These are phyloP conservation scores for Drosophila demipolita DNA, from an alignment of 2,888 invertebrate genomes.

Conservation along the genomic window DNA sequence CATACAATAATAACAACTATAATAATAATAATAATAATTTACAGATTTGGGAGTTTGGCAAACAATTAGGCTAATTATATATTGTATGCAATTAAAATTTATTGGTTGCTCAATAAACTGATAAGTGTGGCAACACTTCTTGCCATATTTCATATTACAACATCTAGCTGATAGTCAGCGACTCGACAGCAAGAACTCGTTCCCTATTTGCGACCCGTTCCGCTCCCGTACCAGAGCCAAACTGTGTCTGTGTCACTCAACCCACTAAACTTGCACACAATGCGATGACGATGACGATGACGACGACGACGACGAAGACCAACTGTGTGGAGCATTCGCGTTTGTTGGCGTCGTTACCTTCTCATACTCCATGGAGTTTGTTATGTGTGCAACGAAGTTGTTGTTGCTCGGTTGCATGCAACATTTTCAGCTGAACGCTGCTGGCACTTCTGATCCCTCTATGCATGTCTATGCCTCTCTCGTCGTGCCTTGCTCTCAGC, in stretches of 20 bases:
- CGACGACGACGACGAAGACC: constrained; percentile 37
- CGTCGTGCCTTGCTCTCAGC: constrained; percentile 25
- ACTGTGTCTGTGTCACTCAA: constrained; percentile 80
- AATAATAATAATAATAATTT: too few species aligned
- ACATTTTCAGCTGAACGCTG: constrained; percentile 44
- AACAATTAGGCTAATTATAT: neutral
- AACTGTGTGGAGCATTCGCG: constrained; percentile 53
- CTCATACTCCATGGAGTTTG: constrained; percentile 10
- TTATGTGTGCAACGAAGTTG: constrained; percentile 5
- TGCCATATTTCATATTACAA: constrained; percentile 38
- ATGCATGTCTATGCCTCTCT: constrained; percentile 14
- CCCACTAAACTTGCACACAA: constrained; percentile 78
- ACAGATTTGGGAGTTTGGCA: neutral
- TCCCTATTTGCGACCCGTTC: constrained; percentile 55
- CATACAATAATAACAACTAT: too few species aligned
- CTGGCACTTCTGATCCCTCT: constrained; percentile 7
- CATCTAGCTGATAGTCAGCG: constrained; percentile 30
- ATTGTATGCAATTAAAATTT: neutral
- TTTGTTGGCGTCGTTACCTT: constrained; percentile 29
- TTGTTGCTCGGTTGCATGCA: constrained; percentile 32
- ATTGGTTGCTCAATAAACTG: neutral
- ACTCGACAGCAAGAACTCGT: constrained; percentile 49
- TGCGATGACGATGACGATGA: constrained; percentile 38
- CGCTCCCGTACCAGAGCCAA: constrained; percentile 63
- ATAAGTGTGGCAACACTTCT: constrained; percentile 44